Base-by-base conservation (phyloP, 1,140 invertebrate species). In the Pogonus chalceus region DNA sequence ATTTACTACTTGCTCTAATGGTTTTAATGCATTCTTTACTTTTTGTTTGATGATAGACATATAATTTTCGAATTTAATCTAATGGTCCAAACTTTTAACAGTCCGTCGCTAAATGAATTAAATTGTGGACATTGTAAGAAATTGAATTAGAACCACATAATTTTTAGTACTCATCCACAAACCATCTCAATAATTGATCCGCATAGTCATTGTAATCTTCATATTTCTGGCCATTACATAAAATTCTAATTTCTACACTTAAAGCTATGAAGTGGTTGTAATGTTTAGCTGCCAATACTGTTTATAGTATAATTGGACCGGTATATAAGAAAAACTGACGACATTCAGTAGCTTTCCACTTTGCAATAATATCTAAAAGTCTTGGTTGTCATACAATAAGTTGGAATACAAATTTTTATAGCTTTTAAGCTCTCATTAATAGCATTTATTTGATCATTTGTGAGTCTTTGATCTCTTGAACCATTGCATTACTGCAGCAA, bases 331-430 rank as follows among this genome's bases (percentile, higher is more conserved):
- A 56, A 53, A 68, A 67, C 18, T 58, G 55, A 7, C 60, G 51
- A 21, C 63, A 62, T 58, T 71, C 66, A 14, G 67, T 65, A 1
- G 65, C 65, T 60, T 70, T 70, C 62, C 62, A 71, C 10, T 56
- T 46, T n/a, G 55, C 53, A 21, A 58, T 52, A 37, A 58, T 54
- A 16, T 52, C 50, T 24, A 69, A 55, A 22, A n/a, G 7, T 49
- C 62, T 39, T 20, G 61, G 62, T 60, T 60, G 63, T 54, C 66
- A n/a, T n/a, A n/a, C n/a, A n/a, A n/a, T n/a, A n/a, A n/a, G n/a
- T n/a, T n/a, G n/a, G n/a, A n/a, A n/a, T n/a, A n/a, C n/a, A n/a
- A n/a, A n/a, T n/a, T n/a, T n/a, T n/a, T n/a, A n/a, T n/a, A n/a
- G n/a, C n/a, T n/a, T n/a, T n/a, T n/a, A n/a, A n/a, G n/a, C n/a